Evolutionary conservation across 2,888 invertebrate species (phyloP).

Genomic region (Callosobruchus maculatus): DNA sequence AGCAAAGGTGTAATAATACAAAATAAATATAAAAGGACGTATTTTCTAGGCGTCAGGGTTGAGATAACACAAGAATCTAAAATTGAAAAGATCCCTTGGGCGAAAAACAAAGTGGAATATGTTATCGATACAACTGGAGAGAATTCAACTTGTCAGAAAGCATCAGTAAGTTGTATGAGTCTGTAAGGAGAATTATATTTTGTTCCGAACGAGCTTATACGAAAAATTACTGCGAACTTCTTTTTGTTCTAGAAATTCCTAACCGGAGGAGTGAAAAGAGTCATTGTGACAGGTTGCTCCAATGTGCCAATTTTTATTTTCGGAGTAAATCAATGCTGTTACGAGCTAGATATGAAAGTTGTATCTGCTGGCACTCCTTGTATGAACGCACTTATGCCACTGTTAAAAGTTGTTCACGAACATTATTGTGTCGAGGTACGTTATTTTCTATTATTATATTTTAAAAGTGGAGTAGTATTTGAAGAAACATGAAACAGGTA

Average conservation of each 20-base stretch:
- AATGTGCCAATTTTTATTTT: constrained; percentile 23
- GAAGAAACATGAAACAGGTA: too few relatives aligned
- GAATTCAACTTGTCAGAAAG: constrained; percentile 18
- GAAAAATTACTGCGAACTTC: too few relatives aligned
- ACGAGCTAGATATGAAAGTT: constrained; percentile 21
- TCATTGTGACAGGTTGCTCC: constrained; percentile 22
- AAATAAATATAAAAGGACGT: too few relatives aligned
- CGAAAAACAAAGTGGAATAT: constrained; percentile 20
- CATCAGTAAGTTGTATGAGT: constrained; percentile 17
- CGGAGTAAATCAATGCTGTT: constrained; percentile 26
- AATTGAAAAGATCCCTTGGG: constrained; percentile 23
- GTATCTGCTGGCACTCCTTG: constrained; percentile 20
- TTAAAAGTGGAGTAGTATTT: too few relatives aligned
- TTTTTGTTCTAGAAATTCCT: constrained; percentile 17
- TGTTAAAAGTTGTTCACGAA: constrained; percentile 25
- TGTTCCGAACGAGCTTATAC: not conserved
- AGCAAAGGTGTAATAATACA: too few relatives aligned
- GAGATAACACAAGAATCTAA: constrained; percentile 15
- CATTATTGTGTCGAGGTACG: constrained; percentile 22
- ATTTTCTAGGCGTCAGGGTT: constrained; percentile 16
- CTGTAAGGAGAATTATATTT: too few relatives aligned
- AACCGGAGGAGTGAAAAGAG: constrained; percentile 20
- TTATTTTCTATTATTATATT: too few relatives aligned
- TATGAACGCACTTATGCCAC: constrained; percentile 19
- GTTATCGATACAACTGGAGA: constrained; percentile 24